Evolutionary conservation across 2,888 invertebrate genomes (phyloP), one percentile per base, ranked within the genome.

Genomic region (Andrena haemorrhoa): DNA sequence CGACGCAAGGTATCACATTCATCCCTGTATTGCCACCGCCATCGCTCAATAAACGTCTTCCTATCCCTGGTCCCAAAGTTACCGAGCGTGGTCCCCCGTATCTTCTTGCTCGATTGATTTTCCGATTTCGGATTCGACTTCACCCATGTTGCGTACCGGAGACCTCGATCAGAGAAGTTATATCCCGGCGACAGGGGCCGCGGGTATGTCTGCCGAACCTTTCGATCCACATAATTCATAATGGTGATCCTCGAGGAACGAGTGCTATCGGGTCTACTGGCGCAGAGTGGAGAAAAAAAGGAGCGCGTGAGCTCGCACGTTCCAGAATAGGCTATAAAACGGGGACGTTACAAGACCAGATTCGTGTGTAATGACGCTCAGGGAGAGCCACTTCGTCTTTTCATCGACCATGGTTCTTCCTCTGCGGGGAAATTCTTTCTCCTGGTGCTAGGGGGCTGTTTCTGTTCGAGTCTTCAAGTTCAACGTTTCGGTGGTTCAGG

Each of bases 101-200:
- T 35, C 20, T 61, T 20, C 61, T 20, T 61, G 33, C 33, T 61
- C 61, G 35, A 61, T 61, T 61, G 33, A 61, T 61, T 61, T 31
- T 61, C 35, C 20, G 61, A 61, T 61, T 35, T 61, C 33, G 35
- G 4, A 31, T 35, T 33, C 35, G 35, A 33, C 33, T 61, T 35
- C 61, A 61, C 61, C 61, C 31, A 35, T 35, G 33, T 10, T 35
- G 33, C 35, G 10, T 20, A 23, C 2, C 0, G 33, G 8, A 8
- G 2, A 10, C 10, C 7, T 61, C 33, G 31, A 61, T 61, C 33
- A 10, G 61, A 61, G 23, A 61, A 61, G 61, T 60, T 61, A 61
- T 61, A 16, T 31, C 33, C 33, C 31, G n/a, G 33, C 4, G 7
- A 26, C 29, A 31, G 1, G 3, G 35, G 33, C 33, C 8, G 35